These are phyloP conservation scores for Nylanderia fulva DNA, from an alignment of 1,140 invertebrate genomes.

Conservation along the genomic window DNA sequence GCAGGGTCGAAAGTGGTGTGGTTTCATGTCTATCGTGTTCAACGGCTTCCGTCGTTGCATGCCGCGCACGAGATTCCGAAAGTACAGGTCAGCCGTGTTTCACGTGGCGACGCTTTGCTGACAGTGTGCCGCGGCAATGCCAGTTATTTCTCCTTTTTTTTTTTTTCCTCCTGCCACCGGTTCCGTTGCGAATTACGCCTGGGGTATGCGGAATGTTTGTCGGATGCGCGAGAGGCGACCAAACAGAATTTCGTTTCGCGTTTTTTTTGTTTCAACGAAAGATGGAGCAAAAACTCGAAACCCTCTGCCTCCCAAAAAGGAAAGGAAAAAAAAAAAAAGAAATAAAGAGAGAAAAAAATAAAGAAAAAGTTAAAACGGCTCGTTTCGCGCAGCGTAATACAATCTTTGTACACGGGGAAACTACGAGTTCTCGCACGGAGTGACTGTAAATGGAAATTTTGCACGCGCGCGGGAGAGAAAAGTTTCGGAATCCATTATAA, in stretches of 20 bases:
- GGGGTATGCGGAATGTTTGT: constrained; percentile 53
- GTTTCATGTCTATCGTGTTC: constrained; percentile 65
- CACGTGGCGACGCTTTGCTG: constrained; percentile 63
- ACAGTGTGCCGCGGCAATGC: constrained; percentile 44
- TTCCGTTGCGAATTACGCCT: constrained; percentile 42
- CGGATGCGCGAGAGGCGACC: constrained; percentile 49
- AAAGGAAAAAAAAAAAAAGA: too few relatives aligned
- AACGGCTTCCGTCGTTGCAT: constrained; percentile 67
- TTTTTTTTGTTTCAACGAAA: constrained; percentile 1
- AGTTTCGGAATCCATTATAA: constrained; percentile 21
- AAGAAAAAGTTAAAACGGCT: background rate
- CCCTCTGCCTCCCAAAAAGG: too few relatives aligned
- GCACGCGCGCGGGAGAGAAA: constrained; percentile 9
- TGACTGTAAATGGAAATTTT: constrained; percentile 42
- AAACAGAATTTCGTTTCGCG: constrained; percentile 41
- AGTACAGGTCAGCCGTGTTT: constrained; percentile 56
- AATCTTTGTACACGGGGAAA: constrained; percentile 9
- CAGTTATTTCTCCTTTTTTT: constrained; percentile 25
- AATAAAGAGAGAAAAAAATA: too few relatives aligned
- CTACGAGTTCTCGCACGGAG: background rate
- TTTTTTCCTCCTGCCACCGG: background rate
- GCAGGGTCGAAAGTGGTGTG: constrained; percentile 54
- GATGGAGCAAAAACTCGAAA: constrained; percentile 30
- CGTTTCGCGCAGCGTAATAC: constrained; percentile 10
- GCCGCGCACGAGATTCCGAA: constrained; percentile 65